These are phyloP conservation scores for Nansenia antarctica DNA, from an alignment of 2,113 vertebrate species.

Conservation along the genomic window DNA sequence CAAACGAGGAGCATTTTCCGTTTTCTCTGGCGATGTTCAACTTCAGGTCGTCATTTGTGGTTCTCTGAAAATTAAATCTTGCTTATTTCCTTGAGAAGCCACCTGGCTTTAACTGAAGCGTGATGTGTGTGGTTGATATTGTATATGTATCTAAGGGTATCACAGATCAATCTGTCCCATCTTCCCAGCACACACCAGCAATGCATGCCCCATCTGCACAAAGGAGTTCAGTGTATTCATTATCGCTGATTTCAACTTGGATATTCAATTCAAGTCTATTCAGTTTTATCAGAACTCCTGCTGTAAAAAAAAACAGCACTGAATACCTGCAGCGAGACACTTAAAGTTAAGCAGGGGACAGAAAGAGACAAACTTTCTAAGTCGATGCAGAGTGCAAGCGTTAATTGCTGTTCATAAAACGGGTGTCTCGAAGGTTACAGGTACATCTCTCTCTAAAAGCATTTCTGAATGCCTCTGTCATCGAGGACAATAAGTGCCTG, in stretches of 20 bases:
- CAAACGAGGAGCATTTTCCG: neutral
- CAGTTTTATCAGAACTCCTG: neutral
- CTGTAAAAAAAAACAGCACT: conserved; percentile 8
- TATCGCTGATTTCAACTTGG: neutral
- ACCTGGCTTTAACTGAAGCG: neutral
- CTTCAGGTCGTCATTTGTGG: neutral
- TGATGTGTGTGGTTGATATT: neutral
- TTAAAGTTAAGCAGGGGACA: conserved; percentile 22
- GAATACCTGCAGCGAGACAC: conserved; percentile 41
- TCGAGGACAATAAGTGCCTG: conserved; percentile 67
- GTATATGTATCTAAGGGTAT: neutral
- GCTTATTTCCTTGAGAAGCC: neutral
- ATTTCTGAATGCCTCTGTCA: conserved; percentile 73
- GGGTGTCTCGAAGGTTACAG: conserved; percentile 50
- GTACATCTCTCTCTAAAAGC: conserved; percentile 62
- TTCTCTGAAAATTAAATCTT: neutral
- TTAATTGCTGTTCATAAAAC: conserved; percentile 51
- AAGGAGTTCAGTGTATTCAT: neutral
- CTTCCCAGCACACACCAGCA: neutral
- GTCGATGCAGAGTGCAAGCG: conserved; percentile 33
- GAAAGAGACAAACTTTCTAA: neutral
- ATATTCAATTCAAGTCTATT: neutral
- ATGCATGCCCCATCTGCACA: neutral
- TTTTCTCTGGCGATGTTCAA: neutral
- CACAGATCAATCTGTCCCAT: neutral